Evolutionary conservation across 1,140 invertebrate genomes (phyloP), one percentile per base, ranked within the genome.

Genomic region (Vanessa tameamea): DNA sequence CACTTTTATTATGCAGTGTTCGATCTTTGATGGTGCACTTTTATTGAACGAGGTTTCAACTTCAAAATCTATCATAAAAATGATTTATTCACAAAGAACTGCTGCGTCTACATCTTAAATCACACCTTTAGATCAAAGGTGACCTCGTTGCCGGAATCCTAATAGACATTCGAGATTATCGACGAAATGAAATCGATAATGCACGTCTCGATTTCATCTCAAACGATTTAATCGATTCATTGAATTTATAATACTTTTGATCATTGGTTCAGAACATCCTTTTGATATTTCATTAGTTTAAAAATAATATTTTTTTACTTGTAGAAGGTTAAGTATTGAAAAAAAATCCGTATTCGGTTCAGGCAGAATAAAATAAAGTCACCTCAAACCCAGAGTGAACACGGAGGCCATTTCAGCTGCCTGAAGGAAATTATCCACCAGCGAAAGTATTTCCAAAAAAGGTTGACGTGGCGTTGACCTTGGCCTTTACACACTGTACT

Each of bases 131-230:
- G 43, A 64, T 69, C 73, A 75, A 75, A 75, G 73, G 73, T 75
- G 64, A 65, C 68, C 69, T 67, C 73, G 48, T 72, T 69, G 66
- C 65, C 53, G 53, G 50, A 68, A 74, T 74, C 72, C 72, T 64
- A 69, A 66, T 76, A 73, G 68, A 70, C 64, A 64, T 75, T 76
- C 47, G 50, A 78, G 72, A 74, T 74, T 66, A 69, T 74, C 72
- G 66, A 74, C 61, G 59, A 73, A 68, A 48, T 74, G 59, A 48
- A 69, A 69, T 57, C 72, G 66, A 69, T 73, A 69, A 69, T 64
- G 61, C 57, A 0, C 57, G 15, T 47, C 61, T 71, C 69, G 69
- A 64, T 71, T 70, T 51, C 59, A 55, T 50, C 47, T 64, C 69
- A 50, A 71, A 57, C 23, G 47, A 71, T 71, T 71, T 53, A 64